phyloP scores from a whole-genome alignment of 2,113 vertebrate species.

The Donacobius atricapilla region DNA sequence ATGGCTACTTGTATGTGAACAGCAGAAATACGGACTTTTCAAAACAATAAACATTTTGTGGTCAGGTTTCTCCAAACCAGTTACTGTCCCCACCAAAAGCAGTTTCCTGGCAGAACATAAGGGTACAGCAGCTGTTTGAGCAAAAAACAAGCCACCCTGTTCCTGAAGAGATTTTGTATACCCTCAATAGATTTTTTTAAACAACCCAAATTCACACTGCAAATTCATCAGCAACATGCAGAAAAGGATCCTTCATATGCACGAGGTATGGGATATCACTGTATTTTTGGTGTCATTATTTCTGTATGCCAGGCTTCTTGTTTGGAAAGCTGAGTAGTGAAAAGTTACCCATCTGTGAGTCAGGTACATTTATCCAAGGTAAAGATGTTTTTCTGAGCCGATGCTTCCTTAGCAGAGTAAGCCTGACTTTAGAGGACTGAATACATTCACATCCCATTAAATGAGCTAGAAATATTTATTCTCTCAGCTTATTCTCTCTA shows the following conservation, averaged over 20 bases:
- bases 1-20: neutral
- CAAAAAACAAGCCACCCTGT: neutral
- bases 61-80: neutral
- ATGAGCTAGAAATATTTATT: neutral
- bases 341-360: neutral
- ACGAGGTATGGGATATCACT: neutral
- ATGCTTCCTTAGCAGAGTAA: neutral
- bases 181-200: neutral
- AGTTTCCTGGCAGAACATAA: conserved; percentile 28
- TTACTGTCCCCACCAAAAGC: conserved; percentile 3
- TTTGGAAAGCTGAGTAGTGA: neutral
- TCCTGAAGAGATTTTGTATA: neutral
- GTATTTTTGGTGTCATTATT: neutral
- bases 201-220: neutral
- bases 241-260: neutral
- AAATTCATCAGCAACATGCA: neutral
- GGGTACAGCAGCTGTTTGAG: neutral
- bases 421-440: neutral
- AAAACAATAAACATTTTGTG: conserved; percentile 45
- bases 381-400: neutral
- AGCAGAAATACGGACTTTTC: conserved; percentile 24
- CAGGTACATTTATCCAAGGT: neutral
- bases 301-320: neutral
- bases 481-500: neutral
- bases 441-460: neutral